Evolutionary conservation across 2,888 invertebrate species (phyloP).

Genomic region (Melieria picta): DNA sequence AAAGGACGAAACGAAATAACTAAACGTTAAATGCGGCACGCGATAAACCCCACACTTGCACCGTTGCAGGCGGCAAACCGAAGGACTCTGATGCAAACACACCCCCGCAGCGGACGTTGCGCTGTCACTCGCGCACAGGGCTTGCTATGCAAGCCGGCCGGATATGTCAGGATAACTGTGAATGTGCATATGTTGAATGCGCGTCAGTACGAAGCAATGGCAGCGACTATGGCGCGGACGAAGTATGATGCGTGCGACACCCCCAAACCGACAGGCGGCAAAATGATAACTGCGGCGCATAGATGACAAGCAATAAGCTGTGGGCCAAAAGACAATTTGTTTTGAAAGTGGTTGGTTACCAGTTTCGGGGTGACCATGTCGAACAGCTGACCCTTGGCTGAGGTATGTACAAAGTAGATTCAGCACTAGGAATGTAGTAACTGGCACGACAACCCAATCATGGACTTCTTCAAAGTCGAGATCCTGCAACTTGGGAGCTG

Average conservation of each 20-base stretch:
- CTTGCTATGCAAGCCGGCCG: too few relatives aligned
- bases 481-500: too few relatives aligned
- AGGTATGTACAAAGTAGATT: too few relatives aligned
- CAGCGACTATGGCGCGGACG: slow-evolving; percentile 3
- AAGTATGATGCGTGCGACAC: slow-evolving; percentile 45
- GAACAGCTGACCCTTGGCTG: too few relatives aligned
- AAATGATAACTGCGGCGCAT: slow-evolving; percentile 53
- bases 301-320: neutral
- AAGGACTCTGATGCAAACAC: slow-evolving; percentile 7
- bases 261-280: slow-evolving; percentile 58
- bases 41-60: too few relatives aligned
- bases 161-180: too few relatives aligned
- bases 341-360: slow-evolving; percentile 8
- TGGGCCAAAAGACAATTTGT: too few relatives aligned
- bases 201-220: slow-evolving; percentile 16
- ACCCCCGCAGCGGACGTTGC: neutral
- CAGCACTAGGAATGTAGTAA: too few relatives aligned
- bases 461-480: too few relatives aligned
- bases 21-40: neutral
- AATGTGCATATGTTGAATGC: neutral
- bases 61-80: neutral
- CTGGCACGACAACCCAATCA: too few relatives aligned
- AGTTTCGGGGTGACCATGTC: slow-evolving; percentile 16
- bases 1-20: neutral
- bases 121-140: too few relatives aligned